Percentiles rank a stretch among this genome's conserved stretches.
Conservation (phyloP, 2,888 invertebrate genomes). For the Resseliella maxima region DNA sequence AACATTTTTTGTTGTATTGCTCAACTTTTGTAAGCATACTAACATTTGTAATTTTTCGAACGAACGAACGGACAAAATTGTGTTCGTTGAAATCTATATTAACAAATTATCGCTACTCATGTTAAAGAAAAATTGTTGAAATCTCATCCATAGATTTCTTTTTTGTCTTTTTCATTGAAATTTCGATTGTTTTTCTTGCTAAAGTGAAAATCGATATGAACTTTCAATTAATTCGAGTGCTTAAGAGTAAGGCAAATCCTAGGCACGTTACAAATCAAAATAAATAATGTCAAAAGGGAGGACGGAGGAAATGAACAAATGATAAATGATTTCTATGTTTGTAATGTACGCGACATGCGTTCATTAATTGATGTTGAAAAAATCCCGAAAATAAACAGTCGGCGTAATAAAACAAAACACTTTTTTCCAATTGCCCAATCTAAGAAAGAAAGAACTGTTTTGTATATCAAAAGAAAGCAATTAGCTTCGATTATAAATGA, state of each 20-base stretch:
- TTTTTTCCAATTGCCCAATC: not conserved
- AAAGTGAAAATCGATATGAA: not conserved
- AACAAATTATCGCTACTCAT: no score
- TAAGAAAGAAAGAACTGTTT: not conserved
- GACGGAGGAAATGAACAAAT: not conserved
- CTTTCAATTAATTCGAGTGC: not conserved
- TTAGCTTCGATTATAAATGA: constrained; percentile 44
- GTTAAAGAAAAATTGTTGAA: no score
- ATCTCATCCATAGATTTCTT: no score
- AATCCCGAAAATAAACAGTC: not conserved
- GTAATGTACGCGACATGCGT: not conserved
- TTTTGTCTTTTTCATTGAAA: no score
- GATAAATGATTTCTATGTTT: constrained; percentile 12
- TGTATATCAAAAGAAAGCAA: constrained; percentile 33
- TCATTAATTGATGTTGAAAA: constrained; percentile 8
- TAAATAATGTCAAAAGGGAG: not conserved
- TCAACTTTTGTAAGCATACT: no score
- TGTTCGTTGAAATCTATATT: no score
- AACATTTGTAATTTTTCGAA: no score
- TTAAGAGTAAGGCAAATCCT: not conserved
- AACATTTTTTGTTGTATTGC: no score
- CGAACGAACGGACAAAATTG: no score
- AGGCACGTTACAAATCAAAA: not conserved
- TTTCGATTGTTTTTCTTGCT: no score
- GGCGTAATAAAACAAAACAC: not conserved